Evolutionary conservation across 2,888 invertebrate species (phyloP).

Genomic region (Polietes domitor): DNA sequence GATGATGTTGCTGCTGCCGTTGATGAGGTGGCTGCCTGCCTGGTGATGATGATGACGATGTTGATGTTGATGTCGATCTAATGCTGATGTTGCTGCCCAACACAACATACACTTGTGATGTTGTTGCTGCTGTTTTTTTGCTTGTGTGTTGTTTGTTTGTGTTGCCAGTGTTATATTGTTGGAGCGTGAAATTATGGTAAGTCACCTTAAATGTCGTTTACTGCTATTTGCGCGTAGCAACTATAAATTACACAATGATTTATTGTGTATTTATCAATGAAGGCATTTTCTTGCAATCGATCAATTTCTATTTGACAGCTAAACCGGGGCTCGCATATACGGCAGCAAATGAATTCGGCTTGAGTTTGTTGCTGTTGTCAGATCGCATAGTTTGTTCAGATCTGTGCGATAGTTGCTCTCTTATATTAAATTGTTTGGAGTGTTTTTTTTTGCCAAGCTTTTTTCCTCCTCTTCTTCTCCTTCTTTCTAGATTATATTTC

Average conservation of each 20-base stretch:
- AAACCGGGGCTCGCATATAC: constrained; percentile 58
- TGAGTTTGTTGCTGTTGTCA: not conserved
- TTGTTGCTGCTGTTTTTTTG: constrained; percentile 24
- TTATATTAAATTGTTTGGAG: constrained; percentile 20
- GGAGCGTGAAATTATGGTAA: constrained; percentile 74
- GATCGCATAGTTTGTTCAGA: not conserved
- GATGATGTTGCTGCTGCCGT: not conserved
- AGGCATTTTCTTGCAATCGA: constrained; percentile 68
- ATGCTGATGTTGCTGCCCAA: constrained; percentile 47
- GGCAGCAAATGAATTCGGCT: constrained; percentile 49
- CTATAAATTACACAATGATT: constrained; percentile 75
- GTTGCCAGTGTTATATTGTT: constrained; percentile 49
- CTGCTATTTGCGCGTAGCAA: constrained; percentile 68
- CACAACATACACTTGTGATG: constrained; percentile 47
- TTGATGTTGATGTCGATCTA: constrained; percentile 39
- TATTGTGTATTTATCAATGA: constrained; percentile 71
- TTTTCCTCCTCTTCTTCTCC: no score
- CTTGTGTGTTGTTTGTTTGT: constrained; percentile 10
- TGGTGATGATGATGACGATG: constrained; percentile 7
- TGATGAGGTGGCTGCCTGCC: not conserved
- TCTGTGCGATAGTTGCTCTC: constrained; percentile 6
- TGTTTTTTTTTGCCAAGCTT: not conserved
- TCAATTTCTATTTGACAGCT: constrained; percentile 67
- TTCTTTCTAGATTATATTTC: not conserved
- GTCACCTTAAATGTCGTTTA: constrained; percentile 68